Evolutionary conservation across 2,113 vertebrate genomes (phyloP), one percentile per base, ranked within the genome.

Genomic region (Cryptomyrus ogoouensis): DNA sequence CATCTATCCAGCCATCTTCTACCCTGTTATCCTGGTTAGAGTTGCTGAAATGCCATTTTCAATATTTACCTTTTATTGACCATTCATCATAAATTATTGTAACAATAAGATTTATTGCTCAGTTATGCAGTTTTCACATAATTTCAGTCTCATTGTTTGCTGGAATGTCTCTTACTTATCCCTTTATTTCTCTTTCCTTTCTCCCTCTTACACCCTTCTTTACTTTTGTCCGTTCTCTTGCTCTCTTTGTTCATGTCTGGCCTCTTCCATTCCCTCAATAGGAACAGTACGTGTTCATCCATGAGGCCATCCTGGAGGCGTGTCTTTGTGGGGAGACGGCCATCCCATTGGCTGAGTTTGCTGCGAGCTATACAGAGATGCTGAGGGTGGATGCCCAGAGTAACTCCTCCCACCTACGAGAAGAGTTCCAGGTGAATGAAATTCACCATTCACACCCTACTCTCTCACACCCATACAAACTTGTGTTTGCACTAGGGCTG

Each of bases 201-300:
- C 35, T 56, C 88, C 10, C 35, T 47, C 3, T 17, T 47, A 31
- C 77, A 31, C 47, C 53, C 70, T 52, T 35, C 89, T 12, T 83
- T 62, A 62, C 56, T 9, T 88, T 3, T 56, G 8, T 1, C 87
- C 56, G 17, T 27, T 87, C 27, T n/a, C 27, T 44, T 27, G 52
- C 53, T 66, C 58, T 27, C 35, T 58, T 13, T 47, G 44, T 24
- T 83, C 35, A 9, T 77, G 5, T 42, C 47, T 5, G 19, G 15
- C n/a, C 12, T 24, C 80, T 10, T 83, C 74, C 24, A 27, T 50
- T 35, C 39, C 12, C 3, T 6, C 19, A 0, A 21, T 90, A 98
- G 98, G 98, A 99, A 92, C 98, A 99, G 94, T 99, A 99, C 0
- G 92, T 99, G 89, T 99, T 99, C 93, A 99, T 99, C 93, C 98